Conservation (phyloP, 2,797 vertebrate genomes). For the Lerista edwardsae region DNA sequence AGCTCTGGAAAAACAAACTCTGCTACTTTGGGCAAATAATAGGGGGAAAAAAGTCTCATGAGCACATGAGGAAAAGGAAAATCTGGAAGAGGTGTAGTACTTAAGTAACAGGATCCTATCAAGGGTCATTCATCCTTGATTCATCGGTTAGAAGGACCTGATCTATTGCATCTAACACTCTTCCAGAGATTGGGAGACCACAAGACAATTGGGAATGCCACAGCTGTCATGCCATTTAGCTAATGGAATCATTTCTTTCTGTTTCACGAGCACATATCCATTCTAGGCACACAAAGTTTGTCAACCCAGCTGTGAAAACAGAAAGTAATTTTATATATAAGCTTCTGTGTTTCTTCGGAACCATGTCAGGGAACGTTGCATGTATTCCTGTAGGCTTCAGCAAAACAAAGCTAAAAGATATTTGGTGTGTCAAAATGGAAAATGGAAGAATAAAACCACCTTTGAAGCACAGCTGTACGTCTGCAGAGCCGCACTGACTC, state of each 20-base stretch:
- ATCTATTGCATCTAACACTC: not conserved
- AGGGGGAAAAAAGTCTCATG: not conserved
- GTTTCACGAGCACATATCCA: not conserved
- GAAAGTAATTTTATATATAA: slow-evolving; percentile 43
- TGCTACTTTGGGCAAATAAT: not conserved
- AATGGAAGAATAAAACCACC: slow-evolving; percentile 66
- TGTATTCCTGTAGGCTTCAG: slow-evolving; percentile 56
- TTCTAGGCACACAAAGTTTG: slow-evolving; percentile 30
- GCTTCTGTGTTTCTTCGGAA: slow-evolving; percentile 46
- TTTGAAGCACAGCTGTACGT: slow-evolving; percentile 70
- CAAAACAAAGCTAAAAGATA: slow-evolving; percentile 62
- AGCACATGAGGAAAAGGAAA: not conserved
- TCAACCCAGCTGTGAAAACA: slow-evolving; percentile 36
- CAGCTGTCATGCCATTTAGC: not conserved
- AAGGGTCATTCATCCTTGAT: not conserved
- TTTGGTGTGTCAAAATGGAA: slow-evolving; percentile 54
- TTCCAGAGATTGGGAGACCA: not conserved
- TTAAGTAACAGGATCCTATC: not conserved
- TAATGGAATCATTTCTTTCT: slow-evolving; percentile 7
- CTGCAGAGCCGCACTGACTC: slow-evolving; percentile 61
- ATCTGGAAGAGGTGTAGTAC: not conserved
- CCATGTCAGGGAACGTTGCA: slow-evolving; percentile 54
- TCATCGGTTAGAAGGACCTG: not conserved
- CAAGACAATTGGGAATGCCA: not conserved
- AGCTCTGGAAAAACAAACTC: no score